Evolutionary conservation across 2,888 invertebrate genomes (phyloP).

Genomic region (Ennomos erosarius): DNA sequence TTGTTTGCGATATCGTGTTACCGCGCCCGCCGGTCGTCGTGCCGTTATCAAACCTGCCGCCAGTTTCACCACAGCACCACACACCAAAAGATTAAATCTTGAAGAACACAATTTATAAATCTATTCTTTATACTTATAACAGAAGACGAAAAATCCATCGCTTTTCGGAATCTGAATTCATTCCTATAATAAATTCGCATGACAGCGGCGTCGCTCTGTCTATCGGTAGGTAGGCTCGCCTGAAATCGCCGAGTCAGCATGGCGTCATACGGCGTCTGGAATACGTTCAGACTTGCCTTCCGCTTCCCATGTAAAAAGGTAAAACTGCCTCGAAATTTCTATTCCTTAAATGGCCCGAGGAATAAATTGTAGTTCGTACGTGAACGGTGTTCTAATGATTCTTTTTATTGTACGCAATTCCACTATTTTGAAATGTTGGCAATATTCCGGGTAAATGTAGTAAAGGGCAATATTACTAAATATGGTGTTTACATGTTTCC

Average conservation of each 20-base stretch:
- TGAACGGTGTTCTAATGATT: conserved; percentile 64
- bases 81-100: conserved; percentile 8
- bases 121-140: conserved; percentile 3
- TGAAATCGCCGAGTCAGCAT: conserved; percentile 64
- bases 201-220: conserved; percentile 53
- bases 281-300: conserved; percentile 67
- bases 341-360: conserved; percentile 69
- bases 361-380: conserved; percentile 76
- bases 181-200: conserved; percentile 44
- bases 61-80: conserved; percentile 4
- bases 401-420: conserved; percentile 50
- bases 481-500: conserved; percentile 22
- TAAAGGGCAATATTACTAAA: conserved; percentile 26
- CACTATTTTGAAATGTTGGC: conserved; percentile 53
- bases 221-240: conserved; percentile 48
- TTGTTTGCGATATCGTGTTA: conserved; percentile 82
- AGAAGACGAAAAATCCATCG: conserved; percentile 12
- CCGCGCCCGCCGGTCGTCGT: conserved; percentile 57
- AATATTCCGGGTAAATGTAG: conserved; percentile 37
- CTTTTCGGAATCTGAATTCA: conserved; percentile 27
- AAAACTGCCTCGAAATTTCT: conserved; percentile 71
- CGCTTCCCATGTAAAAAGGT: conserved; percentile 67
- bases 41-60: conserved; percentile 44
- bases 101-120: conserved; percentile 6
- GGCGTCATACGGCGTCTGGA: conserved; percentile 67